Percentiles rank a stretch among this genome's conserved stretches.
Evolutionary conservation across 2,888 invertebrate species (phyloP).

Genomic region (Amphipyra berbera): DNA sequence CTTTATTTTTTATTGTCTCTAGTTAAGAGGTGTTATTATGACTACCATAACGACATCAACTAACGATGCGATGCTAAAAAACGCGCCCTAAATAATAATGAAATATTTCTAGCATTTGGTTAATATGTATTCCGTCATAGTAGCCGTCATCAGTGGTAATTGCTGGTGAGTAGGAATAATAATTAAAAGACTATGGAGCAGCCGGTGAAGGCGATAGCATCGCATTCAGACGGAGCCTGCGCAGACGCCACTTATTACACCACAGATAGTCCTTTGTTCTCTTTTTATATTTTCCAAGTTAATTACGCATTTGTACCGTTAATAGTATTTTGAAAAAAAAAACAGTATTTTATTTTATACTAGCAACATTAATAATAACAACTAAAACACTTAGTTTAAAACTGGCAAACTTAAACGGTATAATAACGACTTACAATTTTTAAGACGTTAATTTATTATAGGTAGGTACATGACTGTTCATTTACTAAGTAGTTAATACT

Average conservation of each 20-base stretch:
- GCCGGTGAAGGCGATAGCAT: constrained; percentile 57
- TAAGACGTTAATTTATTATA: constrained; percentile 26
- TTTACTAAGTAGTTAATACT: background rate
- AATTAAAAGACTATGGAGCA: constrained; percentile 50
- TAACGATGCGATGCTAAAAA: constrained; percentile 3
- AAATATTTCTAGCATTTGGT: background rate
- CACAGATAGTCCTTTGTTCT: constrained; percentile 38
- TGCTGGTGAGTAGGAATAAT: constrained; percentile 46
- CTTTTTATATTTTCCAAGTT: constrained; percentile 40
- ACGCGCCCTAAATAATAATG: background rate
- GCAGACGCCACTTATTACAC: constrained; percentile 33
- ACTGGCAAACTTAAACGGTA: constrained; percentile 33
- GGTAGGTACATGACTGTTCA: constrained; percentile 16
- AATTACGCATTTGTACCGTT: constrained; percentile 38
- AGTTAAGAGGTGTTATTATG: constrained; percentile 1
- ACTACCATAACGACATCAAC: constrained; percentile 1
- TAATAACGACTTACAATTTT: constrained; percentile 29
- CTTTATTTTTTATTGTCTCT: background rate
- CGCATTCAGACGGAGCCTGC: constrained; percentile 48
- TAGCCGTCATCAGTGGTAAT: constrained; percentile 15
- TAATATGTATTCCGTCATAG: constrained; percentile 4
- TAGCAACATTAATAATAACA: constrained; percentile 20
- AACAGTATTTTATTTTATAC: constrained; percentile 28
- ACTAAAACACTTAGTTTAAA: constrained; percentile 31
- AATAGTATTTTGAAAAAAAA: constrained; percentile 18